Percentiles rank a stretch among this genome's conserved stretches.
Evolutionary conservation across 2,888 invertebrate genomes (phyloP).

Genomic region (Theodoxus fluviatilis): DNA sequence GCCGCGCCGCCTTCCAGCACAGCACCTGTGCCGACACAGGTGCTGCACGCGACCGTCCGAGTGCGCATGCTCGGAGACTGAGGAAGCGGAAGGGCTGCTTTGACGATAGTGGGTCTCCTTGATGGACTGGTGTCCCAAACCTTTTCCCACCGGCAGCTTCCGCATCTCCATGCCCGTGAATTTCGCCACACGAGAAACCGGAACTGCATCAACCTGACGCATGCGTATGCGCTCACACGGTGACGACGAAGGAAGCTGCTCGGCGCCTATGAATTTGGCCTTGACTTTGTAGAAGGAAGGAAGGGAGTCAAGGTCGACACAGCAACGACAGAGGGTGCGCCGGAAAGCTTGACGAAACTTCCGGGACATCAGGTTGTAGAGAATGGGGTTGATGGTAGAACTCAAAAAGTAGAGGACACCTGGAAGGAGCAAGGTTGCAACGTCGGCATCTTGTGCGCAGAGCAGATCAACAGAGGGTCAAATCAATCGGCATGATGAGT

Average conservation of each 20-base stretch:
- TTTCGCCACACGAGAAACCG: constrained; percentile 33
- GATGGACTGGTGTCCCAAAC: constrained; percentile 32
- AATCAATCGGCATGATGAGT: no score
- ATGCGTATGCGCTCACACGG: neutral
- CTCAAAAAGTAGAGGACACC: constrained; percentile 92
- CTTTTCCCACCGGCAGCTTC: constrained; percentile 15
- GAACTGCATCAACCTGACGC: constrained; percentile 25
- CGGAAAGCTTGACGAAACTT: constrained; percentile 93
- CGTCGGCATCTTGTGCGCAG: no score
- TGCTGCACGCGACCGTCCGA: constrained; percentile 37
- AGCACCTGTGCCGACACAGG: constrained; percentile 36
- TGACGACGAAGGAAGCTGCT: constrained; percentile 9
- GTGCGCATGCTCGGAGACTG: constrained; percentile 34
- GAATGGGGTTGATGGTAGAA: constrained; percentile 89
- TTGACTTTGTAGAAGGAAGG: constrained; percentile 49
- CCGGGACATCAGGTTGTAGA: constrained; percentile 93
- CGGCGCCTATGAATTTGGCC: constrained; percentile 32
- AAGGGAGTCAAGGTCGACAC: constrained; percentile 44
- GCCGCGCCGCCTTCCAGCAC: constrained; percentile 31
- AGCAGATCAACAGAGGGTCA: no score
- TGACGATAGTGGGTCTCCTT: constrained; percentile 30
- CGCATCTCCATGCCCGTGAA: constrained; percentile 27
- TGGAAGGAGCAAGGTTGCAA: no score
- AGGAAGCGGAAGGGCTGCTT: constrained; percentile 21
- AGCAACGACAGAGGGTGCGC: constrained; percentile 69